phyloP scores from a whole-genome alignment of 2,888 invertebrate genomes.

The Cryptocephalus moraei region DNA sequence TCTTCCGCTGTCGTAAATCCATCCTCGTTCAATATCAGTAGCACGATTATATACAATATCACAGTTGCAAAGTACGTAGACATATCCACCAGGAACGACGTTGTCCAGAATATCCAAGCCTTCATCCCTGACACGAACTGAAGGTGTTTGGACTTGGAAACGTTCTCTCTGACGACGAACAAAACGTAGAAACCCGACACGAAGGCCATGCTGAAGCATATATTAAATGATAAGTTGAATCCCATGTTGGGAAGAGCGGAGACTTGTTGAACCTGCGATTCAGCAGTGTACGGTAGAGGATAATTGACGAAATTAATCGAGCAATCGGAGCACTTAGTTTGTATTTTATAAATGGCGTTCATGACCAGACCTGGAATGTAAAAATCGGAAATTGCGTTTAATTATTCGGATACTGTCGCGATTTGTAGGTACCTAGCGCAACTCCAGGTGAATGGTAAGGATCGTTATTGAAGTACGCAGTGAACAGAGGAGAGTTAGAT shows the following conservation, averaged over 20 bases:
- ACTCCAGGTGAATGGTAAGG: conserved; percentile 64
- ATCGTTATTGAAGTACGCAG: conserved; percentile 70
- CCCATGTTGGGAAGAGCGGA: conserved; percentile 33
- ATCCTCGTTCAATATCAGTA: conserved; percentile 55
- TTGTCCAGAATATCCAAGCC: conserved; percentile 57
- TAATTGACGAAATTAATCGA: conserved; percentile 44
- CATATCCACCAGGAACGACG: conserved; percentile 59
- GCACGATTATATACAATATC: conserved; percentile 47
- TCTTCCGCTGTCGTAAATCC: conserved; percentile 46
- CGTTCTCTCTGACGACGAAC: conserved; percentile 54
- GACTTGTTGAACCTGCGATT: conserved; percentile 40
- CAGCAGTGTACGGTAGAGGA: conserved; percentile 55
- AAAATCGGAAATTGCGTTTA: too few species aligned
- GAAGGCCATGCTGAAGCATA: conserved; percentile 65
- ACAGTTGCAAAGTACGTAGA: conserved; percentile 50
- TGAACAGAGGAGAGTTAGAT: conserved; percentile 17
- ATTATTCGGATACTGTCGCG: too few species aligned
- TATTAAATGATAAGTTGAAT: conserved; percentile 53
- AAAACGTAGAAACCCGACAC: conserved; percentile 53
- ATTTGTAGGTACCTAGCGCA: conserved; percentile 45
- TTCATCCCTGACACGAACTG: conserved; percentile 64
- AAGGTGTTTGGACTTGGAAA: conserved; percentile 56
- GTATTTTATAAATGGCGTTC: conserved; percentile 46
- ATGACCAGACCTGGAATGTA: conserved; percentile 37
- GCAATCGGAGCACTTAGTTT: conserved; percentile 17